Evolutionary conservation across 2,113 vertebrate genomes (phyloP), one percentile per base, ranked within the genome.

Genomic region (Ptyas mucosa): DNA sequence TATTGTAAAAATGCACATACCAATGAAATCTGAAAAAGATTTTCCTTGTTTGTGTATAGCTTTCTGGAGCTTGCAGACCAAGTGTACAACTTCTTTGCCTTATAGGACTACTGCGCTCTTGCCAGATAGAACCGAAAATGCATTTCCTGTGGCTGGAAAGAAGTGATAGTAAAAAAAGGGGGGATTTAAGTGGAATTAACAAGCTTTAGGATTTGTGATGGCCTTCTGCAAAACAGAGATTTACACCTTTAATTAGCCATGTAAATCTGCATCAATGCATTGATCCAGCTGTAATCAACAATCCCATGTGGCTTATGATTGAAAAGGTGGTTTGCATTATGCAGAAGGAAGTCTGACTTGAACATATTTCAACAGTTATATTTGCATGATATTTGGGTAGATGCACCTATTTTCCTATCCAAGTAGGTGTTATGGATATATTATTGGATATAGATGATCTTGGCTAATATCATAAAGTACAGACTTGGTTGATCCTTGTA

Each of bases 221-320:
- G 0, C 11, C 87, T 12, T 51, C 49, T 89, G 43, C 39, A 6
- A 89, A 94, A 55, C 39, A 88, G n/a, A 14, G 85, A 88, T 34
- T 3, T 92, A 87, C 75, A 6, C 26, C 8, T 1, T 92, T 95
- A 54, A 92, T 21, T 15, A 90, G 55, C 15, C 91, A 49, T 91
- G 92, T 93, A 93, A 93, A 93, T 93, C 92, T 87, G 92, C 92
- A 93, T 90, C 81, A 43, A 85, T 87, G 88, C 92, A 93, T 93
- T 93, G 88, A 93, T 93, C 92, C 92, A 90, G 89, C 89, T 43
- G n/a, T 90, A 93, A 93, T 90, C 92, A 93, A 93, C 92, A 90
- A 61, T 58, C 89, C 55, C 81, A 53, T 90, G 89, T 43, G 89
- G 89, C 69, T 87, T 86, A 53, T 64, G 75, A 58, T 61, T 93